Evolutionary conservation across 2,888 invertebrate genomes (phyloP), one percentile per base, ranked within the genome.

Genomic region (Callyntrura guangdongensis): DNA sequence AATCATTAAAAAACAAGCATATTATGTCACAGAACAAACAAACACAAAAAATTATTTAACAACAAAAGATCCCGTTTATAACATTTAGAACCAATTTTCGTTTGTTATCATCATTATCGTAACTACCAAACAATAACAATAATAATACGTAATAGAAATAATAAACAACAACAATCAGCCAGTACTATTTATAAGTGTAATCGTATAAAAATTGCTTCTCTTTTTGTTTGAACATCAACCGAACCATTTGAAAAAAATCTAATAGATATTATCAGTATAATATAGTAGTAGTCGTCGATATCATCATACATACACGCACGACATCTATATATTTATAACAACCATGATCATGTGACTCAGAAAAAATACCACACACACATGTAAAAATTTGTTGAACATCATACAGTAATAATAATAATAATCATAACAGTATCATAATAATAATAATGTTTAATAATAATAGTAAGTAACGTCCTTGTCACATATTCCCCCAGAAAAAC

Each of bases 371-470:
- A 91, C 81, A 81, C 91, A 91, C 81, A 91, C 91, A 74, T 91
- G 91, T 91, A 91, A 91, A 91, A 91, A 91, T 89, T 91, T 91
- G 85, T 91, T 91, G 91, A 91, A 91, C 91, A 91, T 88, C 88
- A 79, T 88, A 88, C 91, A 69, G 53, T 88, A 72, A 59, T 59
- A 69, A 67, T 87, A 67, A 86, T 74, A 49, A 86, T 86, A 72
- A 59, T 79, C 5, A 64, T 86, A 45, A 81, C 45, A 67, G 45
- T 72, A 79, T 82, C 22, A 79, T 79, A 84, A 84, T 89, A 64
- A 61, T 86, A 77, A 74, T 74, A 86, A 86, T 72, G 74, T 27
- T 12, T 83, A 83, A 53, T 85, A 72, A 83, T 86, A 86, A 25
- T 83, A 87, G 64, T 91, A 91, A 91, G 91, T 91, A 91, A 81